Evolutionary conservation across 2,113 vertebrate species (phyloP), one percentile per base, ranked within the genome.

Genomic region (Corapipo altera): DNA sequence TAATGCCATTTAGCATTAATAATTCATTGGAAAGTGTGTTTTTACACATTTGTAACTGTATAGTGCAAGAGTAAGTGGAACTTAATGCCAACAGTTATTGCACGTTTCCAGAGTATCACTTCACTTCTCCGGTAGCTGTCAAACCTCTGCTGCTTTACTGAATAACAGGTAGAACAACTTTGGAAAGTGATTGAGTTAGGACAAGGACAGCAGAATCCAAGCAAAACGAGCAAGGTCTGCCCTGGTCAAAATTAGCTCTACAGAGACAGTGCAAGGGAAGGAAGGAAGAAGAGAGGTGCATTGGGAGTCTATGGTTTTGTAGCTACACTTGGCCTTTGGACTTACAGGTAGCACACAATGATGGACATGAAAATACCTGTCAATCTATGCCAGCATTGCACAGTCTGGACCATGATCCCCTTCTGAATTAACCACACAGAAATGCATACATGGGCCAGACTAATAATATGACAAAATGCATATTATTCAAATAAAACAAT

Each of bases 1-100:
- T 69, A 94, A 93, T 88, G 66, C 27, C 39, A 90, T 57, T 94
- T 76, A 91, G 39, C 59, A 90, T 58, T 92, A 95, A 78, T 64
- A 91, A 93, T 64, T 70, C 52, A 93, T 20, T 62, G 32, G 11
- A 55, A 88, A 39, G 27, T 49, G 30, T 35, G 30, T 35, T 88
- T 91, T 59, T 30, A 91, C 9, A 22, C 3, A 71, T 92, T 94
- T 81, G 62, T 79, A 88, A 86, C 59, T 51, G 12, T 55, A 67
- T 5, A 33, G 41, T n/a, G 11, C 13, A 85, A 85, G 27, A 65
- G 26, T 33, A 86, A 77, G 28, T 67, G 65, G 58, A 92, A 81
- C 24, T 70, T 71, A 62, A 86, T 32, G 28, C 6, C 35, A 46
- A 35, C 30, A 70, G 17, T 18, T 46, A 37, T 8, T 86, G 44